A percentile compares a stretch with the other conserved stretches of the same genome.
These are phyloP conservation scores for Diadegma fenestrale DNA, from an alignment of 2,888 invertebrate genomes.

Conservation along the genomic window DNA sequence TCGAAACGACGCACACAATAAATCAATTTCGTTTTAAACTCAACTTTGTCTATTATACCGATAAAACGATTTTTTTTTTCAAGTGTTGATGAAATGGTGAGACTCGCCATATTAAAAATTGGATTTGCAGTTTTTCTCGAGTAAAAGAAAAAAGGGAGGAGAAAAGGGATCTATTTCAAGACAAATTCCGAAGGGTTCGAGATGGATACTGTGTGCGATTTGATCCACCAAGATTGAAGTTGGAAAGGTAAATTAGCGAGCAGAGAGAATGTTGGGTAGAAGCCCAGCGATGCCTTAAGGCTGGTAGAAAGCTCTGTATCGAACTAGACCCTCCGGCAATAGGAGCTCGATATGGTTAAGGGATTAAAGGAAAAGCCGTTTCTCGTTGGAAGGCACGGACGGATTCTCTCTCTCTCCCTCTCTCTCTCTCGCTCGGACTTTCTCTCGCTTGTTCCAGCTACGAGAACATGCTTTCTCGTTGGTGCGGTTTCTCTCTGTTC, in stretches of 20 bases:
- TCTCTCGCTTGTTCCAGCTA: neutral
- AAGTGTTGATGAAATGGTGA: neutral
- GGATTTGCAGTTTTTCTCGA: neutral
- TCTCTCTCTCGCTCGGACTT: neutral
- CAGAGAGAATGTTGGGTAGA: constrained; percentile 14
- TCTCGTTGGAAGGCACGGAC: constrained; percentile 16
- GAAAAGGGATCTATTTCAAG: neutral
- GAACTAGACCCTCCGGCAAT: constrained; percentile 22
- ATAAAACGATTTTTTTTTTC: too few relatives aligned
- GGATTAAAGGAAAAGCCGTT: constrained; percentile 45
- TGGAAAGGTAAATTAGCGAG: constrained; percentile 39
- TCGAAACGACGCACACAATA: too few relatives aligned
- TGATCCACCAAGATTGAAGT: neutral
- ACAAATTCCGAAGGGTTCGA: neutral
- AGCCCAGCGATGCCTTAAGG: constrained; percentile 7
- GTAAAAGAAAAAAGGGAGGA: neutral
- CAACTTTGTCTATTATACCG: too few relatives aligned
- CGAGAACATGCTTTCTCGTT: neutral
- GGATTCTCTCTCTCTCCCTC: constrained; percentile 2
- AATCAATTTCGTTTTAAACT: neutral
- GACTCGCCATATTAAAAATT: neutral
- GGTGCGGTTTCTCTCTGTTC: neutral
- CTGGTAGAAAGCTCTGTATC: constrained; percentile 27
- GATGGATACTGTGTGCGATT: neutral
- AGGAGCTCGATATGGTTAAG: constrained; percentile 32